Conservation (phyloP, 2,888 invertebrate genomes). For the Heteropelma amictum region DNA sequence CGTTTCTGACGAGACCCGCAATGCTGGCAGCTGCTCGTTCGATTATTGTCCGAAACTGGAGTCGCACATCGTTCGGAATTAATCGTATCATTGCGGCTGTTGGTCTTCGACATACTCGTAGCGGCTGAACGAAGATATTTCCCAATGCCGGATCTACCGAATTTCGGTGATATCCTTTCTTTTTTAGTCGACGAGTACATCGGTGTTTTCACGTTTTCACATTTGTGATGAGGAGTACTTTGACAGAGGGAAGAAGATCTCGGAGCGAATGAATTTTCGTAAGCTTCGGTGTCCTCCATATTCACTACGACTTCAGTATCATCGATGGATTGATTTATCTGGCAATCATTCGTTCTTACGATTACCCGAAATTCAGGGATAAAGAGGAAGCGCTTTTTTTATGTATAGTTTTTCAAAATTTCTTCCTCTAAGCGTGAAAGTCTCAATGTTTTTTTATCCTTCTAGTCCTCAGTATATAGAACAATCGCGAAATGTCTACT, state of each 20-base stretch:
- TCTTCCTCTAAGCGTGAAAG: too few relatives aligned
- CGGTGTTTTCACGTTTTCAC: conserved; percentile 38
- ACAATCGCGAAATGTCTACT: too few relatives aligned
- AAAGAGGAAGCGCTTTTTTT: too few relatives aligned
- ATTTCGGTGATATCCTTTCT: conserved; percentile 52
- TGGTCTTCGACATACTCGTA: conserved; percentile 18
- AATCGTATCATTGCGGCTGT: not conserved
- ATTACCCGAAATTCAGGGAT: not conserved
- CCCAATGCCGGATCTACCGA: conserved; percentile 32
- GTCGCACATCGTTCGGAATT: conserved; percentile 3
- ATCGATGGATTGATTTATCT: conserved; percentile 26
- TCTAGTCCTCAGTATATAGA: too few relatives aligned
- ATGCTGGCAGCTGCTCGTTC: conserved; percentile 26
- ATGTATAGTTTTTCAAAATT: too few relatives aligned
- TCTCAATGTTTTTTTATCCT: too few relatives aligned
- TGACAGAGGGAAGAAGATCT: conserved; percentile 12
- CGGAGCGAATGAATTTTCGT: conserved; percentile 3
- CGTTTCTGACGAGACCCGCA: conserved; percentile 31
- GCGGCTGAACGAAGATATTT: conserved; percentile 47
- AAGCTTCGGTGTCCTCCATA: conserved; percentile 7
- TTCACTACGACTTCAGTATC: conserved; percentile 48
- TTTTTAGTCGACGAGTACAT: conserved; percentile 67
- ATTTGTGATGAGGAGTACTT: conserved; percentile 58
- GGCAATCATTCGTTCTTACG: not conserved
- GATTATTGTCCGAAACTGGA: conserved; percentile 16